phyloP scores from a whole-genome alignment of 1,140 invertebrate species.

The Prorops nasuta region DNA sequence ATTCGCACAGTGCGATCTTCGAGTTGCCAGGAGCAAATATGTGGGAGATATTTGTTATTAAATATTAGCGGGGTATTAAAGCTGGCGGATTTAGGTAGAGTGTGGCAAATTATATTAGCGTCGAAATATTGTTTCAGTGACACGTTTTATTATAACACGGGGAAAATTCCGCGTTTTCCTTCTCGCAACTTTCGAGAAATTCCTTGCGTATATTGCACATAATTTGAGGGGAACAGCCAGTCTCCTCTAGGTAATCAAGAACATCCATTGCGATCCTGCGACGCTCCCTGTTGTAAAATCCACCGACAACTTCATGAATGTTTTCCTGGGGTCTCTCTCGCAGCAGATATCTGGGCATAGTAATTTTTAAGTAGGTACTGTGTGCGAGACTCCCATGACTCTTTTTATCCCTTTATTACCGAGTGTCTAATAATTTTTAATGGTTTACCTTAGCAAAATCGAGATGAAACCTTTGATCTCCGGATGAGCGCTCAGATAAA shows the following conservation, averaged over 20 bases:
- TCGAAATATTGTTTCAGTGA: too few species aligned
- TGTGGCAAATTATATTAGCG: too few species aligned
- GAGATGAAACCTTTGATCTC: conserved; percentile 25
- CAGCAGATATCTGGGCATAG: conserved; percentile 18
- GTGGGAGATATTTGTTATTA: too few species aligned
- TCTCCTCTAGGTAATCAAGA: conserved; percentile 12
- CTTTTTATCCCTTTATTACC: neutral
- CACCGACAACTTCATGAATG: conserved; percentile 23
- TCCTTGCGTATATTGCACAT: too few species aligned
- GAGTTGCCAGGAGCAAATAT: too few species aligned
- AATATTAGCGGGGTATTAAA: too few species aligned
- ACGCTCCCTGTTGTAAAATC: conserved; percentile 27
- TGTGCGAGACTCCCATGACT: neutral
- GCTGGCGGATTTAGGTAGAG: too few species aligned
- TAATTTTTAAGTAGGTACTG: conserved; percentile 1
- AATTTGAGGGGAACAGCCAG: too few species aligned
- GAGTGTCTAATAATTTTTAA: neutral
- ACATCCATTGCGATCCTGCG: conserved; percentile 19
- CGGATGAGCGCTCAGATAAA: conserved; percentile 28
- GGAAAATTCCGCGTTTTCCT: too few species aligned
- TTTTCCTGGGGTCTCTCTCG: conserved; percentile 11
- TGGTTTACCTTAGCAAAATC: conserved; percentile 22
- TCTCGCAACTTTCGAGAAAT: neutral
- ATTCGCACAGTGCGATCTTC: too few species aligned
- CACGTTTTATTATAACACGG: too few species aligned